Evolutionary conservation across 2,888 invertebrate species (phyloP), one percentile per base, ranked within the genome.

Genomic region (Apodemia mormo): DNA sequence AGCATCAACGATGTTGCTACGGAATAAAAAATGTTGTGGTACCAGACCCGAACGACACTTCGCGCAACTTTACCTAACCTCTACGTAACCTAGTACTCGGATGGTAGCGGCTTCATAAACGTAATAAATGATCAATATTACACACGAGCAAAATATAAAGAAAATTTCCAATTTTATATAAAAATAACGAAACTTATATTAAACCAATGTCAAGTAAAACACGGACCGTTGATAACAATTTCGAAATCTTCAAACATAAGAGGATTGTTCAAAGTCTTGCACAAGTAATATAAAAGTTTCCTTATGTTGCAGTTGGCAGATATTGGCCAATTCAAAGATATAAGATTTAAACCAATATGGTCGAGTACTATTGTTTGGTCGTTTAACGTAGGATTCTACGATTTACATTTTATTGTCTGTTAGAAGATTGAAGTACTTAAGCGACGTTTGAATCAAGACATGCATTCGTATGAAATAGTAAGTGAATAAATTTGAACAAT

Each of bases 221-320:
- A 12, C 5, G 14, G 12, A 61, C 12, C 14, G 58, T 33, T 61
- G 58, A 61, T 61, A 61, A 61, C 30, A 58, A 3, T 22, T 29
- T 45, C 45, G 29, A 58, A 58, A 58, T 58, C 66, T 68, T 70
- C 71, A 67, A 70, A 72, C 72, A 45, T 45, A 12, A 45, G 45
- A 45, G 45, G 2, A 65, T 56, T 66, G 65, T 66, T 64, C 45
- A 70, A 72, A 65, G 65, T 67, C 69, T 40, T 43, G 33, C 45
- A 45, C 61, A 61, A 71, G 76, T 73, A 76, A 78, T 78, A 77
- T 78, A 75, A 78, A 77, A 78, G 74, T 78, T 77, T 77, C 71
- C 72, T 71, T 72, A 40, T 71, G 74, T 72, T 73, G 74, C 75
- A 78, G 77, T 75, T 72, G 74, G 71, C 73, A 69, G 76, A 72